phyloP scores from a whole-genome alignment of 2,888 invertebrate species.

The Gerris lacustris region DNA sequence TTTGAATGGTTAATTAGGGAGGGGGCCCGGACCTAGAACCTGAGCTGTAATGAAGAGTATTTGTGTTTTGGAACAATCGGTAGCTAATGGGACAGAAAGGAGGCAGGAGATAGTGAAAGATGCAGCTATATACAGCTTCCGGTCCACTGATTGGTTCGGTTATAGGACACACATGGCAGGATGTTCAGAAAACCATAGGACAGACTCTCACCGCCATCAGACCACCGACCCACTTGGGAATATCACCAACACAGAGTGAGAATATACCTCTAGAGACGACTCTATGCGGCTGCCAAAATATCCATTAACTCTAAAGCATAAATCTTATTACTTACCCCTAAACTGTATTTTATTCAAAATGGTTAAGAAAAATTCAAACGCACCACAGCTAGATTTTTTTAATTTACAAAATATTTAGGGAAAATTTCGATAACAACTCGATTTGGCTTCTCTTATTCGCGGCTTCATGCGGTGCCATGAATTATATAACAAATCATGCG shows the following conservation, averaged over 20 bases:
- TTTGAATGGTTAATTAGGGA: not conserved
- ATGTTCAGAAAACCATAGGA: not conserved
- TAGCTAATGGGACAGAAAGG: not conserved
- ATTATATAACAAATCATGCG: no score
- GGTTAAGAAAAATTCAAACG: no score
- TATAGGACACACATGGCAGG: not conserved
- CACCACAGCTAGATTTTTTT: no score
- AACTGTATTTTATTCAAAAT: no score
- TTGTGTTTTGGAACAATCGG: not conserved
- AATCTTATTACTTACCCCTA: no score
- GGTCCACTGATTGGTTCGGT: conserved; percentile 1
- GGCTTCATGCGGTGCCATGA: no score
- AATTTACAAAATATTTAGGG: no score
- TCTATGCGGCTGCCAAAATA: no score
- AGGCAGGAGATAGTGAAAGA: not conserved
- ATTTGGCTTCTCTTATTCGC: no score
- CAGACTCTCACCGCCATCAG: not conserved
- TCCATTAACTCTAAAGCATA: no score
- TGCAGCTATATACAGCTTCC: not conserved
- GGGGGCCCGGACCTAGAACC: not conserved
- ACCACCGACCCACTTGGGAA: not conserved
- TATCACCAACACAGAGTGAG: not conserved
- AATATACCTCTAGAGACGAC: no score
- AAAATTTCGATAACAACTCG: no score
- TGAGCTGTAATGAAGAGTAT: not conserved